Evolutionary conservation across 1,140 invertebrate genomes (phyloP), one percentile per base, ranked within the genome.

Genomic region (Aphaenogaster floridana): DNA sequence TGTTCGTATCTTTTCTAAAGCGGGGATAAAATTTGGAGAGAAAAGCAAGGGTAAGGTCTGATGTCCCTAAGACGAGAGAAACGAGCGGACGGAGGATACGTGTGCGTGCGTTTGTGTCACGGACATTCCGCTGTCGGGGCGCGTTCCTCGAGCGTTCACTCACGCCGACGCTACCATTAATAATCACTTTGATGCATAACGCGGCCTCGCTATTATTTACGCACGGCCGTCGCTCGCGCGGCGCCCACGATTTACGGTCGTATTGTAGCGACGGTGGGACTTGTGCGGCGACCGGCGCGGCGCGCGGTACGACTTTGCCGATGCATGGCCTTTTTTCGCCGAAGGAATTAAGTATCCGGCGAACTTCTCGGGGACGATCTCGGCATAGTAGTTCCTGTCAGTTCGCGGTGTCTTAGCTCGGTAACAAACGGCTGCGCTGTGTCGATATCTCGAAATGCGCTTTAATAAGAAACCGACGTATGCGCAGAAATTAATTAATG

Each of bases 151-250:
- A 89, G 85, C 91, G 88, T 87, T 94, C 91, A 86, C 92, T 94
- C 94, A 94, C 78, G 89, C 72, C 86, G 92, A 93, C 90, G 91
- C 89, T 88, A 87, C 90, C 93, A 95, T 95, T 94, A 94, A 94
- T 95, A 93, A 94, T 93, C 91, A 93, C 93, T 94, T 94, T 94
- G 93, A 94, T 94, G 92, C 93, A 93, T 92, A 92, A 93, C 93
- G 86, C 89, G 69, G 87, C 86, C 85, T 85, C 86, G 89, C 89
- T 92, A 92, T 93, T 93, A 92, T 94, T 94, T 89, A 89, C 90
- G 88, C 76, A 61, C 79, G 42, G 78, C 81, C 86, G 86, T 81
- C 90, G 89, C 69, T 86, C 87, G 87, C 57, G 78, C 81, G 72
- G 76, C 74, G 52, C 78, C 13, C 86, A 87, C 87, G 89, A 93